Conservation (phyloP, 2,797 vertebrate genomes). For the Halcyon smyrnensis region DNA sequence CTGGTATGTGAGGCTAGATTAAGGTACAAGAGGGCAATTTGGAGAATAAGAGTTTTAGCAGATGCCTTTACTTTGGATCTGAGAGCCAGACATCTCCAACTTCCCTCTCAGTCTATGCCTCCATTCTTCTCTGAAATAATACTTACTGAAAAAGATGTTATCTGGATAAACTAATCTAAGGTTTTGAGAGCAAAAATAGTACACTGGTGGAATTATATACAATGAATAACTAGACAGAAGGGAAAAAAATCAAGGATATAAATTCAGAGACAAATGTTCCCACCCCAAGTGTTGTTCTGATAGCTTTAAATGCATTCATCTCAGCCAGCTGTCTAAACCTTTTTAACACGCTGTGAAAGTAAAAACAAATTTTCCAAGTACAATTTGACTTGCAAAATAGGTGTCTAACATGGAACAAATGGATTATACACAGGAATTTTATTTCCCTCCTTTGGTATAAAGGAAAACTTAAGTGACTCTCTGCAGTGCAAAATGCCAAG, state of each 20-base stretch:
- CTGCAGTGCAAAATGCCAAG: background rate
- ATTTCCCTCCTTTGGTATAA: background rate
- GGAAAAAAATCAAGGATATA: background rate
- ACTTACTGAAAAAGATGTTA: background rate
- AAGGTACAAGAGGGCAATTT: background rate
- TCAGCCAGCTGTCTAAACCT: background rate
- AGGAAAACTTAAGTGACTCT: background rate
- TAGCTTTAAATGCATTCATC: background rate
- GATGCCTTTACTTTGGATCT: background rate
- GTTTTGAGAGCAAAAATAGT: background rate
- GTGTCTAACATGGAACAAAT: background rate
- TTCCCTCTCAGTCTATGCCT: background rate
- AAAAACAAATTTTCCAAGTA: background rate
- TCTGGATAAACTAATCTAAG: background rate
- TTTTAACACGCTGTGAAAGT: background rate
- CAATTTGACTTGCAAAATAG: background rate
- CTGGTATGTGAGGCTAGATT: background rate
- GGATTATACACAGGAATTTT: background rate
- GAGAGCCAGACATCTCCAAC: background rate
- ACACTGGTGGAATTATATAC: background rate
- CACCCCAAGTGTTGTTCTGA: background rate
- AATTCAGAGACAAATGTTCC: background rate
- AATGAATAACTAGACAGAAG: background rate
- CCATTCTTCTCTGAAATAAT: background rate
- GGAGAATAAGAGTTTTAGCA: background rate